Conservation (phyloP, 2,888 invertebrate genomes). For the Ypsolopha scabrella region DNA sequence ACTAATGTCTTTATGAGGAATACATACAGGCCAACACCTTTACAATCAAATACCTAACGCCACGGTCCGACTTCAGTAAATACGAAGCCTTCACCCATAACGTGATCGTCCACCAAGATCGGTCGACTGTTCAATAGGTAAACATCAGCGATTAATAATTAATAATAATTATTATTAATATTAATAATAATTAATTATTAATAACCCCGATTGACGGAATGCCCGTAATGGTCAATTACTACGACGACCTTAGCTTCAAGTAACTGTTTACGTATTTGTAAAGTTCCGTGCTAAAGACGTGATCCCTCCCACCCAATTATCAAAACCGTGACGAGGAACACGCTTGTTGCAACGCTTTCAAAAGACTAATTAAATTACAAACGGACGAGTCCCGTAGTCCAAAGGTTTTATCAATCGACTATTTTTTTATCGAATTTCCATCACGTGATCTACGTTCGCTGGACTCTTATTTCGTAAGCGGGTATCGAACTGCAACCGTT, state of each 20-base stretch:
- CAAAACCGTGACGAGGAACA: slow-evolving; percentile 8
- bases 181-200: too few relatives aligned
- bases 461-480: neutral
- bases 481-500: neutral
- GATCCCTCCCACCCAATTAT: slow-evolving; percentile 13
- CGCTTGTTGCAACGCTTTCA: slow-evolving; percentile 14
- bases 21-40: too few relatives aligned
- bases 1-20: too few relatives aligned
- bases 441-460: neutral
- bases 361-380: slow-evolving; percentile 16
- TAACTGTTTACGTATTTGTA: neutral
- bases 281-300: neutral
- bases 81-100: too few relatives aligned
- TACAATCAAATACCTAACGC: too few relatives aligned
- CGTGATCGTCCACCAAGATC: too few relatives aligned
- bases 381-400: neutral
- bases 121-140: too few relatives aligned
- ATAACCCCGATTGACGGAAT: too few relatives aligned
- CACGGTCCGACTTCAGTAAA: too few relatives aligned
- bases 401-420: slow-evolving; percentile 7
- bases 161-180: too few relatives aligned
- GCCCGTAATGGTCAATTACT: neutral
- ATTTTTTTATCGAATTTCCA: neutral
- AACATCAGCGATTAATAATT: neutral
- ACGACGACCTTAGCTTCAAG: neutral